Conservation (phyloP, 2,113 vertebrate genomes). For the Aegithalos caudatus region DNA sequence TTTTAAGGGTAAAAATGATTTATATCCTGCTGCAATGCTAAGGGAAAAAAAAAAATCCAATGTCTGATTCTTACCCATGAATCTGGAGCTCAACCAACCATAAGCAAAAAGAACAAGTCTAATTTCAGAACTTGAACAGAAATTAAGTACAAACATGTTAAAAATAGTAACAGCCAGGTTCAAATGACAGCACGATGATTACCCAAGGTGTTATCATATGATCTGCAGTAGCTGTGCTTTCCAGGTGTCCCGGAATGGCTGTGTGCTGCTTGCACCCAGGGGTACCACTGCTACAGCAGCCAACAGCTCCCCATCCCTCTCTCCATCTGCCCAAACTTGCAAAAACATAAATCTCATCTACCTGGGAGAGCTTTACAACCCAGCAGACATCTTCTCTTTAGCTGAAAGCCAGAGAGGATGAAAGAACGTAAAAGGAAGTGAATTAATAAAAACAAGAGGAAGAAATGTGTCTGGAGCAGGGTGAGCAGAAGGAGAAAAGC, state of each 20-base stretch:
- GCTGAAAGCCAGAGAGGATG: not conserved
- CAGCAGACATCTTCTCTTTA: not conserved
- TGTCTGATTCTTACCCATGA: not conserved
- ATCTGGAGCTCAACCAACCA: not conserved
- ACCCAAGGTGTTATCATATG: constrained; percentile 5
- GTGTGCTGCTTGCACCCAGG: not conserved
- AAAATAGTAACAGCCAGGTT: constrained; percentile 27
- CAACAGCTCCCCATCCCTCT: constrained; percentile 15
- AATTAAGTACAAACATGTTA: not conserved
- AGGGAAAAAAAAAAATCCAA: not conserved
- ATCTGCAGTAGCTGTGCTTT: not conserved
- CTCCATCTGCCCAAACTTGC: constrained; percentile 36
- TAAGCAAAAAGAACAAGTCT: not conserved
- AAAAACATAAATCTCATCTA: constrained; percentile 32
- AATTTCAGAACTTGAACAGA: not conserved
- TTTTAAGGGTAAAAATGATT: not conserved
- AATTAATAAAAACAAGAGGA: not conserved
- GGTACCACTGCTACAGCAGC: constrained; percentile 1
- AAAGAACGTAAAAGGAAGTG: not conserved
- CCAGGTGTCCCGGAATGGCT: not conserved
- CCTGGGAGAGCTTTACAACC: constrained; percentile 18
- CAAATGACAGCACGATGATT: not conserved
- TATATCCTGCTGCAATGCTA: not conserved
- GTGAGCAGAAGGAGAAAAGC: not conserved
- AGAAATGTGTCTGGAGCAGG: not conserved